Conservation (phyloP, 2,797 vertebrate species). For the Aplochiton taeniatus region DNA sequence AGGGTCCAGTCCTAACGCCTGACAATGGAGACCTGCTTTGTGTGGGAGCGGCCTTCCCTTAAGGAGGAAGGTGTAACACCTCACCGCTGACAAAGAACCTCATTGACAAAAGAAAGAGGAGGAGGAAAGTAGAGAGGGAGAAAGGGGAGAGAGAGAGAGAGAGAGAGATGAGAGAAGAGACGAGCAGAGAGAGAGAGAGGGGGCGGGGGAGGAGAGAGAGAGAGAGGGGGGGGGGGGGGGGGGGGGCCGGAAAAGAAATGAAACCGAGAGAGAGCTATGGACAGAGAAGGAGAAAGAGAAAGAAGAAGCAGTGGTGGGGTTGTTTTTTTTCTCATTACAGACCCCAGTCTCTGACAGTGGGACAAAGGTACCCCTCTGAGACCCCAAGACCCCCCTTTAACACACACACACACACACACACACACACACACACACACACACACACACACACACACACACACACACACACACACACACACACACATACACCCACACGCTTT, state of each 20-base stretch:
- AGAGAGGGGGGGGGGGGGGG: slow-evolving; percentile 5
- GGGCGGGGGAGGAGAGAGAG: not conserved
- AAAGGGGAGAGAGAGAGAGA: not conserved
- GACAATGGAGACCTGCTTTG: slow-evolving; percentile 52
- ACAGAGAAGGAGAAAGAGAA: not conserved
- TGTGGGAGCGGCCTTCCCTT: slow-evolving; percentile 52
- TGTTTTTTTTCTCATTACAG: slow-evolving; percentile 46
- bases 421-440: too few relatives aligned
- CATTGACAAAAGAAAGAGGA: slow-evolving; percentile 46
- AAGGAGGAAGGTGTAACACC: slow-evolving; percentile 59
- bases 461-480: slow-evolving; percentile 25
- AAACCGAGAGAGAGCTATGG: slow-evolving; percentile 36
- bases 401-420: too few relatives aligned
- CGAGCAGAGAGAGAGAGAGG: slow-evolving; percentile 1
- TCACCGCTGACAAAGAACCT: slow-evolving; percentile 67
- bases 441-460: slow-evolving; percentile 21
- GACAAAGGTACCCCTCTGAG: slow-evolving; percentile 75
- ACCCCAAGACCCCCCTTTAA: slow-evolving; percentile 55
- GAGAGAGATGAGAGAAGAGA: too few relatives aligned
- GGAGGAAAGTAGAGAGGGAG: slow-evolving; percentile 22
- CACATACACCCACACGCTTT: slow-evolving; percentile 10
- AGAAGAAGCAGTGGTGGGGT: slow-evolving; percentile 34
- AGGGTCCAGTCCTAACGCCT: slow-evolving; percentile 35
- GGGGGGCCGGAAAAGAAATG: slow-evolving; percentile 26
- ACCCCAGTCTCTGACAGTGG: slow-evolving; percentile 61